Evolutionary conservation across 2,888 invertebrate genomes (phyloP), one percentile per base, ranked within the genome.

Genomic region (Mythimna loreyi): DNA sequence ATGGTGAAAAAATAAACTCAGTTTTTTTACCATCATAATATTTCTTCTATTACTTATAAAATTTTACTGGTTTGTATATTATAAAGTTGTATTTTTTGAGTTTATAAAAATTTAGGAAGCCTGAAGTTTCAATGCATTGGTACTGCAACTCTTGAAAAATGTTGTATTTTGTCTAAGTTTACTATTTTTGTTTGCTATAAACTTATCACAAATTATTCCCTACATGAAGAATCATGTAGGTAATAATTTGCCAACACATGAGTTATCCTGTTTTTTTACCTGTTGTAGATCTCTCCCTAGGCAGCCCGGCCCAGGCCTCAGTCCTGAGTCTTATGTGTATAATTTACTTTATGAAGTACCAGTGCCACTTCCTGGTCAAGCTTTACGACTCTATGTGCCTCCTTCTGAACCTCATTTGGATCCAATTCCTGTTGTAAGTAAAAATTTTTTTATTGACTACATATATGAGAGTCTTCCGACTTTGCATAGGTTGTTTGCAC

Each of bases 291-390:
- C 98, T 96, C 97, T 98, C 92, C 98, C 98, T 81, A 97, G 97
- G 87, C 97, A 97, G 90, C 97, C 98, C 16, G 97, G 97, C 16
- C 97, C 97, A 61, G 97, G 97, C 56, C 96, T 98, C 33, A 98
- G 98, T 84, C 96, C 99, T 67, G 99, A 99, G 95, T 98, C 98
- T 72, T 99, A 98, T 94, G 98, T 99, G 13, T 99, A 99, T 94
- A 99, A 99, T 95, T 96, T 99, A 81, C 96, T 99, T 61, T 99
- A 99, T 94, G 99, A 99, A 96, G 98, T 99, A 68, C 98, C 98
- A 87, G 96, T 99, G 84, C 99, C 99, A 52, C 96, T 98, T 66
- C 97, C 98, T 2, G 99, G 99, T 19, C 98, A 98, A 90, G 98
- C 99, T 75, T 96, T 99, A 94, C 96, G 97, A 87, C 95, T 98